Conservation (phyloP, 35 echinoderm and acorn worm species). For the Chiridota heheva region DNA sequence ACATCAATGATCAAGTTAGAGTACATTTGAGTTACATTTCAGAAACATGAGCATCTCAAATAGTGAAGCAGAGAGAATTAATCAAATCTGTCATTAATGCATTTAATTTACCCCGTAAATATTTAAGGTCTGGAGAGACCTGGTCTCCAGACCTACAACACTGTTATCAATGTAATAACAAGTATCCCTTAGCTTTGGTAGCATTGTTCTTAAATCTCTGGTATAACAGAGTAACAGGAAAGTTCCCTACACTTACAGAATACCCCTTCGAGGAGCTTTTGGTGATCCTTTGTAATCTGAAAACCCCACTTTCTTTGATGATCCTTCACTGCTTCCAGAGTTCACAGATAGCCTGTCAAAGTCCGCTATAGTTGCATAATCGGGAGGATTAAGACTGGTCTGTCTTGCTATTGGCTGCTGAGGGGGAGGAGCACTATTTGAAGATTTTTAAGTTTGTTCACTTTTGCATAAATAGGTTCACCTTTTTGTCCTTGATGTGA, state of each 20-base stretch:
- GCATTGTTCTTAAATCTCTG: neutral
- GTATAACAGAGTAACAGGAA: neutral
- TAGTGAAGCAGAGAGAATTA: no score
- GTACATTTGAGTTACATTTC: no score
- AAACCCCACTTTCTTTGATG: constrained; percentile 64
- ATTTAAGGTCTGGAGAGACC: no score
- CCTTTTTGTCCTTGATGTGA: no score
- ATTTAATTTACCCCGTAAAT: no score
- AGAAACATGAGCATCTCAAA: no score
- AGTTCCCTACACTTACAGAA: constrained; percentile 40
- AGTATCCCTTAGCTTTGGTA: neutral
- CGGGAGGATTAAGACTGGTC: neutral
- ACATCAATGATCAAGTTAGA: no score
- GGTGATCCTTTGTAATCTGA: constrained; percentile 56
- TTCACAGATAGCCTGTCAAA: constrained; percentile 42
- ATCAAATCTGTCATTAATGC: no score
- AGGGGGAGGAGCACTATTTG: no score
- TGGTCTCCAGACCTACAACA: no score
- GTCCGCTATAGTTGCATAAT: constrained; percentile 24
- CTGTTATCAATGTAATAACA: no score
- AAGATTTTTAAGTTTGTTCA: constrained; percentile 34
- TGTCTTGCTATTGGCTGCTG: neutral
- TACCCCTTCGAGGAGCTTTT: constrained; percentile 41
- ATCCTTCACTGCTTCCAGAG: constrained; percentile 40
- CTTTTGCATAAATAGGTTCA: constrained; percentile 70